These are phyloP conservation scores for Drosophila buzzatii DNA, from an alignment of 2,888 invertebrate genomes.

Conservation along the genomic window DNA sequence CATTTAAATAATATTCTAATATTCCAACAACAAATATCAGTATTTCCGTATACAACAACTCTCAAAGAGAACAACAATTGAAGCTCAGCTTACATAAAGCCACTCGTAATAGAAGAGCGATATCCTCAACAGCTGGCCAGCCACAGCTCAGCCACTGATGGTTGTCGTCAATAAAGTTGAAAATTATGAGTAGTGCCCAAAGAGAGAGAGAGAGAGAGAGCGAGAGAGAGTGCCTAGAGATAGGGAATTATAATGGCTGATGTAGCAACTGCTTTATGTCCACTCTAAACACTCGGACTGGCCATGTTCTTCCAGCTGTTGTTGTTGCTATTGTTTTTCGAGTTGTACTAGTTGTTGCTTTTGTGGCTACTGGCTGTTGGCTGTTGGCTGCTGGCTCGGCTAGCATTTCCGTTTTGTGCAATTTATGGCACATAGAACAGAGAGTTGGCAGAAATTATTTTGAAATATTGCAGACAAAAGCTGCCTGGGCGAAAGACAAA, in stretches of 20 bases:
- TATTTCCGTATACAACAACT: background rate
- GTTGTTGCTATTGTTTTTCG: constrained; percentile 14
- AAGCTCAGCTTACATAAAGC: constrained; percentile 32
- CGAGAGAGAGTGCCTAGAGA: constrained; percentile 25
- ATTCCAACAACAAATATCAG: constrained; percentile 11
- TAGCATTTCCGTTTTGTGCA: constrained; percentile 54
- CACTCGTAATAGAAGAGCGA: constrained; percentile 27
- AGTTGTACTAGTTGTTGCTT: constrained; percentile 14
- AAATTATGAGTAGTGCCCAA: constrained; percentile 52
- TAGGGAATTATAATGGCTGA: constrained; percentile 57
- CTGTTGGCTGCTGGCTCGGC: constrained; percentile 11
- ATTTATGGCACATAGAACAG: constrained; percentile 47
- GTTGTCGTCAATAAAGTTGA: constrained; percentile 62
- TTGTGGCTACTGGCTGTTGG: constrained; percentile 7
- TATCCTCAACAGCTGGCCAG: constrained; percentile 27
- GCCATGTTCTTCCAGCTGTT: constrained; percentile 13
- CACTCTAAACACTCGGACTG: constrained; percentile 46
- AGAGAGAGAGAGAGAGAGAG: constrained; percentile 2
- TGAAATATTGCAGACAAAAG: constrained; percentile 72
- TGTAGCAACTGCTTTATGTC: constrained; percentile 54
- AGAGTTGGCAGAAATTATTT: constrained; percentile 65
- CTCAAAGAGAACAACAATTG: background rate
- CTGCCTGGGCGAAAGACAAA: constrained; percentile 57
- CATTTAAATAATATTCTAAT: background rate
- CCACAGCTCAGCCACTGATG: constrained; percentile 54